These are phyloP conservation scores for Podabrus alpinus DNA, from an alignment of 2,888 invertebrate genomes.

Conservation along the genomic window DNA sequence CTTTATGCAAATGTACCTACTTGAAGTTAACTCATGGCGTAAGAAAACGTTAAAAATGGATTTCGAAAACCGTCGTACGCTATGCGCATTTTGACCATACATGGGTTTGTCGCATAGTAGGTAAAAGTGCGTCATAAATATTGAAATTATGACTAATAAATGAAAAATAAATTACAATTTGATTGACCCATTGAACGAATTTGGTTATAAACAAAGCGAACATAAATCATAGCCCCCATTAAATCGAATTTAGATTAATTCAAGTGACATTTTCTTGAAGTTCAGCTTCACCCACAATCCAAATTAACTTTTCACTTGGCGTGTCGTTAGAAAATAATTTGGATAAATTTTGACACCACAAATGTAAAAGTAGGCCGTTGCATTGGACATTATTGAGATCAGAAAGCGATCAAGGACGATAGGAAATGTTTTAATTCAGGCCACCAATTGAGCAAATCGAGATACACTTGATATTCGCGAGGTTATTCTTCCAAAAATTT, in stretches of 20 bases:
- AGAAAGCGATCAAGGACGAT: slow-evolving; percentile 38
- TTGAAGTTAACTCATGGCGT: background rate
- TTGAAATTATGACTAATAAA: background rate
- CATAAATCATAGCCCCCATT: background rate
- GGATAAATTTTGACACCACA: slow-evolving; percentile 15
- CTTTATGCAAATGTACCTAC: background rate
- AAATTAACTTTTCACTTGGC: background rate
- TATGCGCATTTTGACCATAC: background rate
- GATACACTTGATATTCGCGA: background rate
- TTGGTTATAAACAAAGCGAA: background rate
- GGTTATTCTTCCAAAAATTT: background rate
- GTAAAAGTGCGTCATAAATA: background rate
- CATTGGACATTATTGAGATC: slow-evolving; percentile 24
- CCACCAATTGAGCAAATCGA: slow-evolving; percentile 24
- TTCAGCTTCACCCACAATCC: background rate
- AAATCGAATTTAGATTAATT: background rate
- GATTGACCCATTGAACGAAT: background rate
- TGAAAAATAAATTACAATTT: background rate
- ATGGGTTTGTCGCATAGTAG: background rate
- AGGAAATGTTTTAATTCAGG: slow-evolving; percentile 28
- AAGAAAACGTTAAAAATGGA: background rate
- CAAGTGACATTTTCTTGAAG: background rate
- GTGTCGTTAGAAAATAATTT: background rate
- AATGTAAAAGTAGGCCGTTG: slow-evolving; percentile 37
- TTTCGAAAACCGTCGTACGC: background rate